Evolutionary conservation across 2,113 vertebrate genomes (phyloP).

Genomic region (Plecotus auritus): DNA sequence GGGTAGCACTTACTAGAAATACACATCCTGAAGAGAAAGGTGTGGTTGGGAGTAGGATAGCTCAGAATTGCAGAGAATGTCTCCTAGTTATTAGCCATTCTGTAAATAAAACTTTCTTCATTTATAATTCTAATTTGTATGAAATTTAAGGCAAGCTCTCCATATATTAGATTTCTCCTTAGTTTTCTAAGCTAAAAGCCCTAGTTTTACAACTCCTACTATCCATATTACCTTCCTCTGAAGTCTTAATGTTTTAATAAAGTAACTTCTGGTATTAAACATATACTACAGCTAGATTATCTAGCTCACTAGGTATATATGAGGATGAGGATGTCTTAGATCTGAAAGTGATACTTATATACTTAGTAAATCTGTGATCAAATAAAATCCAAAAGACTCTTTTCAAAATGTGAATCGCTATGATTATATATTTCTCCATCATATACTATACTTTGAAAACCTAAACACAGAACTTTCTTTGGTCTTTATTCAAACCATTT

Average conservation of each 20-base stretch:
- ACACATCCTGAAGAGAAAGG: background rate
- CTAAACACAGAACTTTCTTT: constrained; percentile 1
- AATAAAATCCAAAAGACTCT: background rate
- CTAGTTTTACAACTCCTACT: background rate
- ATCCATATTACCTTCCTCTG: background rate
- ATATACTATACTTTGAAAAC: background rate
- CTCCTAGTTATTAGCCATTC: background rate
- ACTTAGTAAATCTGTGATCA: background rate
- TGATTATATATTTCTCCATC: background rate
- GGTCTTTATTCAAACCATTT: background rate
- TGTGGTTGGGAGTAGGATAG: background rate
- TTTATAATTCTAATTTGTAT: background rate
- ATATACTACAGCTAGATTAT: background rate
- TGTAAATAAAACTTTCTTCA: background rate
- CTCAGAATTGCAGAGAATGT: background rate
- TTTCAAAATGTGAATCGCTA: background rate
- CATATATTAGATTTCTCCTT: background rate
- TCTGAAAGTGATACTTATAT: background rate
- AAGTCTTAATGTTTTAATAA: constrained; percentile 20
- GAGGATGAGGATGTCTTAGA: background rate
- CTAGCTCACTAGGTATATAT: background rate
- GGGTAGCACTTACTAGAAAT: background rate
- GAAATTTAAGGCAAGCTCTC: background rate
- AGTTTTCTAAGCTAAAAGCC: background rate
- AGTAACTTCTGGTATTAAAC: background rate